Evolutionary conservation across 2,797 vertebrate species (phyloP).

Genomic region (Danio kyathit): DNA sequence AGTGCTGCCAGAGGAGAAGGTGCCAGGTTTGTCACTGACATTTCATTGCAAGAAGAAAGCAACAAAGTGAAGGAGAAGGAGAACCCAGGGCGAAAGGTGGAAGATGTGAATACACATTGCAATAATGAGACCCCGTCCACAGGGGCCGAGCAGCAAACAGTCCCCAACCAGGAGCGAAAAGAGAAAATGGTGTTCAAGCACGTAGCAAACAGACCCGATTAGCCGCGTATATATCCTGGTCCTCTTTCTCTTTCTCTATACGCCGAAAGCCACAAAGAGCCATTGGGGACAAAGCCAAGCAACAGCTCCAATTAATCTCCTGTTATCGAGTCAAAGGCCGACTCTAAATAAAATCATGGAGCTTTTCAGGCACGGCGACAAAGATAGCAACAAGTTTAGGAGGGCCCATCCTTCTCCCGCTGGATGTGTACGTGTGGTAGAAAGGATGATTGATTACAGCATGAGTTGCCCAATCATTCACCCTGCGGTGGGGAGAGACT

Average conservation of each 20-base stretch:
- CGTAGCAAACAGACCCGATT: constrained; percentile 32
- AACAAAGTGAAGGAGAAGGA: constrained; percentile 11
- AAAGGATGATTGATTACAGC: constrained; percentile 73
- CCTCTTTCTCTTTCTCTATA: constrained; percentile 15
- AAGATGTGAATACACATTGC: constrained; percentile 77
- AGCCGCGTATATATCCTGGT: constrained; percentile 34
- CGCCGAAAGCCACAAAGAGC: constrained; percentile 49
- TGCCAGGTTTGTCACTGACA: constrained; percentile 66
- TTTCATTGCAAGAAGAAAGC: constrained; percentile 56
- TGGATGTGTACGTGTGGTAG: constrained; percentile 49
- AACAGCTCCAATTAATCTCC: constrained; percentile 63
- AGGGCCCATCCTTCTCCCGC: constrained; percentile 53
- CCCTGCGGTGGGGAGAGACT: constrained; percentile 48
- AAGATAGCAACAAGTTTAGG: constrained; percentile 64
- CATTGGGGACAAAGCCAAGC: constrained; percentile 56
- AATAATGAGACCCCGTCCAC: constrained; percentile 59
- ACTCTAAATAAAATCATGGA: constrained; percentile 63
- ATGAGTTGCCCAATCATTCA: constrained; percentile 57
- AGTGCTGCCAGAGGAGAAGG: constrained; percentile 28
- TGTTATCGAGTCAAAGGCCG: constrained; percentile 60
- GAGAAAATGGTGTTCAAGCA: constrained; percentile 42
- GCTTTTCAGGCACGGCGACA: constrained; percentile 55
- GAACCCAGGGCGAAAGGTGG: constrained; percentile 66
- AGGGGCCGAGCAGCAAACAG: constrained; percentile 41
- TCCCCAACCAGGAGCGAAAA: constrained; percentile 10